Percentiles rank a stretch among this genome's conserved stretches.
Evolutionary conservation across 2,797 vertebrate genomes (phyloP).

Genomic region (Halcyon chelicuti): DNA sequence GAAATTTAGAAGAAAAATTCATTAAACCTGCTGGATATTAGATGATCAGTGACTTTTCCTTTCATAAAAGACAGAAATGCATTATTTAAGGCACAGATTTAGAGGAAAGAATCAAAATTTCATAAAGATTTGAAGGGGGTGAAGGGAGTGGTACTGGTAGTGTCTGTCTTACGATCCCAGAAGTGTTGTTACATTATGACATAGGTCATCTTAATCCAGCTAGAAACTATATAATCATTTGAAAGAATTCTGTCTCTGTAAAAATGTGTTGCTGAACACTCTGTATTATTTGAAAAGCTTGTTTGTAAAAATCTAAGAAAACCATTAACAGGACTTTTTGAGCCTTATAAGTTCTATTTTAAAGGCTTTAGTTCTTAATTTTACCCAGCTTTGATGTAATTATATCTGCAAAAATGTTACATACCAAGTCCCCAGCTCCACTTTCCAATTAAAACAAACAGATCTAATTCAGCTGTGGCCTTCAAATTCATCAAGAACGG

Average conservation of each 20-base stretch:
- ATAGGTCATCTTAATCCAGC: background rate
- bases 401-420: background rate
- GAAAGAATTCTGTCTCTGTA: background rate
- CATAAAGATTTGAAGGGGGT: background rate
- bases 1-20: background rate
- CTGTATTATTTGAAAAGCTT: background rate
- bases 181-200: background rate
- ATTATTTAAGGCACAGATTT: background rate
- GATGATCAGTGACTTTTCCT: background rate
- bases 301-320: background rate
- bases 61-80: background rate
- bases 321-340: background rate
- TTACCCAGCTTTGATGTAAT: slow-evolving; percentile 2
- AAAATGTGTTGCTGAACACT: background rate
- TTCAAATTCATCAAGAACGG: background rate
- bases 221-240: background rate
- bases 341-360: background rate
- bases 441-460: background rate
- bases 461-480: background rate
- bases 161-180: background rate
- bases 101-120: background rate
- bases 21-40: background rate
- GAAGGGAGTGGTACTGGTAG: rapidly evolving
- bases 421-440: background rate
- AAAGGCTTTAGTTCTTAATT: background rate